Percentiles rank a stretch among this genome's conserved stretches.
Evolutionary conservation across 2,888 invertebrate species (phyloP).

Genomic region (Elegia similella): DNA sequence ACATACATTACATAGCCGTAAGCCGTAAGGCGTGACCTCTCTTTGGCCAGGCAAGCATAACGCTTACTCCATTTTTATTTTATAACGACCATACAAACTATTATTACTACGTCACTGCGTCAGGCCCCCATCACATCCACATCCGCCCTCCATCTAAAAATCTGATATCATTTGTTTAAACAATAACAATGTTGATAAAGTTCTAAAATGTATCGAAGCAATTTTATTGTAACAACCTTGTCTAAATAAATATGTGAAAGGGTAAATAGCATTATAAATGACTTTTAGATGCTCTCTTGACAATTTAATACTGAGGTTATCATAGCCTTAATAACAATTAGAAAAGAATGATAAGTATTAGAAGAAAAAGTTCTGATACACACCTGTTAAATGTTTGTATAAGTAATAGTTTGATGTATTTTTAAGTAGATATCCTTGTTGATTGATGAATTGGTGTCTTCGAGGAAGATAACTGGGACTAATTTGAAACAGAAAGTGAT

Average conservation of each 20-base stretch:
- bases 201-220: slow-evolving; percentile 35
- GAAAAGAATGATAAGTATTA: slow-evolving; percentile 47
- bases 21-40: slow-evolving; percentile 48
- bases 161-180: slow-evolving; percentile 62
- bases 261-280: slow-evolving; percentile 63
- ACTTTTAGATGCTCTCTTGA: slow-evolving; percentile 66
- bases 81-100: slow-evolving; percentile 70
- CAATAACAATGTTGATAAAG: slow-evolving; percentile 43
- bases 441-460: slow-evolving; percentile 70
- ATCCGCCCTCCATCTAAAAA: slow-evolving; percentile 70
- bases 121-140: slow-evolving; percentile 72
- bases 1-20: slow-evolving; percentile 57
- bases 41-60: slow-evolving; percentile 65
- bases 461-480: slow-evolving; percentile 47
- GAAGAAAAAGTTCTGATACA: slow-evolving; percentile 31
- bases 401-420: slow-evolving; percentile 60
- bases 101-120: slow-evolving; percentile 76
- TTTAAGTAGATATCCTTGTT: slow-evolving; percentile 75
- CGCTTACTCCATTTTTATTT: slow-evolving; percentile 68
- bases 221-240: slow-evolving; percentile 37
- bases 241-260: slow-evolving; percentile 30
- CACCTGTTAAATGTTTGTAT: slow-evolving; percentile 52
- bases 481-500: slow-evolving; percentile 53
- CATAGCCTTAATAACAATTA: slow-evolving; percentile 66
- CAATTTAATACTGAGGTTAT: slow-evolving; percentile 70